A percentile compares a stretch with the other conserved stretches of the same genome.
Conservation (phyloP, 2,888 invertebrate species). For the Cosmorhoe ocellata region DNA sequence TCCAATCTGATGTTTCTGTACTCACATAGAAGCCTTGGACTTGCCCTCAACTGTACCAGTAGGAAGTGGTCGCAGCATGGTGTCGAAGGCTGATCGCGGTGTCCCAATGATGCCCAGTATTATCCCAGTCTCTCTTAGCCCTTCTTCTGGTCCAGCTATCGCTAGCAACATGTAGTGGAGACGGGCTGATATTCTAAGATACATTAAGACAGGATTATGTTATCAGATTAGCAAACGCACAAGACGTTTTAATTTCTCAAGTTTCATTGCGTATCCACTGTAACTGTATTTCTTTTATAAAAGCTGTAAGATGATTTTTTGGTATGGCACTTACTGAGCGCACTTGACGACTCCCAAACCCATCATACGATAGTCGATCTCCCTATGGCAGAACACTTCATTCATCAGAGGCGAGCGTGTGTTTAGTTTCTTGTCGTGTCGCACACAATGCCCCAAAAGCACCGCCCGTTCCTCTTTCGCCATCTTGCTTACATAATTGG, state of each 20-base stretch:
- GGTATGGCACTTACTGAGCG: conserved; percentile 53
- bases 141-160: conserved; percentile 81
- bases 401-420: conserved; percentile 82
- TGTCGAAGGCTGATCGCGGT: conserved; percentile 78
- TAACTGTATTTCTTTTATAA: no score
- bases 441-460: conserved; percentile 77
- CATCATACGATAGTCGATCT: conserved; percentile 83
- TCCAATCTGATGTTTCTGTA: conserved; percentile 7
- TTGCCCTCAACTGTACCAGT: conserved; percentile 39
- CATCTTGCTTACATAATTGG: conserved; percentile 63
- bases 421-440: conserved; percentile 80
- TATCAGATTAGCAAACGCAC: no score
- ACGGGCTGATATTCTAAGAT: conserved; percentile 57
- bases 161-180: conserved; percentile 78
- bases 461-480: conserved; percentile 76
- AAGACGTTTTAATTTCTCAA: no score
- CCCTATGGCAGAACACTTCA: conserved; percentile 79
- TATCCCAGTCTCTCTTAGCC: conserved; percentile 63
- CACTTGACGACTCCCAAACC: conserved; percentile 76
- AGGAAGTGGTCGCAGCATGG: conserved; percentile 73
- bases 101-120: conserved; percentile 84
- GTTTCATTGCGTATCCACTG: no score
- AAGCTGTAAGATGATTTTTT: neutral
- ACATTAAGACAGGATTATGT: neutral
- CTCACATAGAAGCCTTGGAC: conserved; percentile 57